These are phyloP conservation scores for Armadillidium nasatum DNA, from an alignment of 1,140 invertebrate species.

Conservation along the genomic window DNA sequence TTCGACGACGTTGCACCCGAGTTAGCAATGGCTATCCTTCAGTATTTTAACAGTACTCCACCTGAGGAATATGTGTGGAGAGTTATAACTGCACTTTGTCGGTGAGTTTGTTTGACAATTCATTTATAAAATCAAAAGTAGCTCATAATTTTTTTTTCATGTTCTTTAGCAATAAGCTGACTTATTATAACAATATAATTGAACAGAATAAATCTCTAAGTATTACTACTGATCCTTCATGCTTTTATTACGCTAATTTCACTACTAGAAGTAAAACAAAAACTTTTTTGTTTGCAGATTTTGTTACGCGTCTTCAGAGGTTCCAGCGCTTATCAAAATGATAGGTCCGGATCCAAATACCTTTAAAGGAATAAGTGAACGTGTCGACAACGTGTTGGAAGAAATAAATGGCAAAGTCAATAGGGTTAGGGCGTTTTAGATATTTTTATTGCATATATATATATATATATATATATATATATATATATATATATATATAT, in stretches of 20 bases:
- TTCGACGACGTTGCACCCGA: conserved; percentile 91
- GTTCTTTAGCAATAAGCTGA: too few species aligned
- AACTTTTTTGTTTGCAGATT: conserved; percentile 32
- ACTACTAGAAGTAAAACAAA: too few species aligned
- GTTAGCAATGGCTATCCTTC: conserved; percentile 82
- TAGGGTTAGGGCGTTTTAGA: conserved; percentile 38
- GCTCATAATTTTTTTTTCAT: too few species aligned
- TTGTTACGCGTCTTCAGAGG: conserved; percentile 49
- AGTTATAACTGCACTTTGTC: conserved; percentile 69
- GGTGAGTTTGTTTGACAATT: conserved; percentile 46
- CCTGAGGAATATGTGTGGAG: conserved; percentile 73
- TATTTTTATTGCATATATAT: conserved; percentile 18
- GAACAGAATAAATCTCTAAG: too few species aligned
- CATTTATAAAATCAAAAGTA: too few species aligned
- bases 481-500: conserved; percentile 1
- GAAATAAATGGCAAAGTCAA: conserved; percentile 42
- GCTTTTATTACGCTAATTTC: too few species aligned
- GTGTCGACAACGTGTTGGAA: conserved; percentile 72
- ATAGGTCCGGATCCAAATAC: conserved; percentile 80
- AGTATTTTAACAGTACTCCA: conserved; percentile 75
- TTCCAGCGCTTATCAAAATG: conserved; percentile 83
- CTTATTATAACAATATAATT: too few species aligned
- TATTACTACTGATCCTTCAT: too few species aligned
- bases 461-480: conserved; percentile 25
- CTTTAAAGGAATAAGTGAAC: conserved; percentile 71